Base-by-base conservation (phyloP, 2,888 invertebrate genomes). In the Laspeyria flexula region DNA sequence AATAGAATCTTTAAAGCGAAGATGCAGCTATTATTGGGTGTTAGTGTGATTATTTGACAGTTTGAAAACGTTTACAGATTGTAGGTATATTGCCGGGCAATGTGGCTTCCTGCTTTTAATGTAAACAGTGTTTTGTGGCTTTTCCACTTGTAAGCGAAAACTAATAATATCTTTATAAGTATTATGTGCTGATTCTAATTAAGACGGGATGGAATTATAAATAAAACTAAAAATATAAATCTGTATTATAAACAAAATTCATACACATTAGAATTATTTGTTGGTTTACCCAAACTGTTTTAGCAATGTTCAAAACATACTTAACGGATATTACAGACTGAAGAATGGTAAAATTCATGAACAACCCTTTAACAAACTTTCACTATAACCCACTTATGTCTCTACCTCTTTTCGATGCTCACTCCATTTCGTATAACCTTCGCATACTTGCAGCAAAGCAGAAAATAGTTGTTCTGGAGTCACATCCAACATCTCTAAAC, bases 371-470 rank as follows among this genome's bases (percentile, higher is more conserved):
- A n/a, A n/a, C n/a, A n/a, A n/a, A n/a, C n/a, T n/a, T n/a, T n/a
- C n/a, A n/a, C n/a, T n/a, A n/a, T n/a, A n/a, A 18, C 9, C 1
- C 7, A n/a, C 35, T 35, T 9, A 12, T 21, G 1, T 18, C 1
- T 16, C 18, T 12, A 37, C 11, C 1, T 31, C 16, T 18, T 45
- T 45, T 11, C 55, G 58, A 6, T 55, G 55, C 21, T 86, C 78
- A 74, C 80, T 91, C 92, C 92, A 92, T 61, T 89, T 92, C 0
- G 90, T 90, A 63, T 94, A 94, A 0, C 93, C 94, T 68, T 94
- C 94, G 60, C 94, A 94, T 29, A 94, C 71, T 49, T 85, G 81
- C 60, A 93, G 57, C 50, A 94, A 73, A 3, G 91, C 92, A 3
- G 86, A 77, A 64, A 94, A 94, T 75, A 94, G 65, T 55, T 88